Conservation (phyloP, 2,797 vertebrate species). For the Pseudocheirus occidentalis region DNA sequence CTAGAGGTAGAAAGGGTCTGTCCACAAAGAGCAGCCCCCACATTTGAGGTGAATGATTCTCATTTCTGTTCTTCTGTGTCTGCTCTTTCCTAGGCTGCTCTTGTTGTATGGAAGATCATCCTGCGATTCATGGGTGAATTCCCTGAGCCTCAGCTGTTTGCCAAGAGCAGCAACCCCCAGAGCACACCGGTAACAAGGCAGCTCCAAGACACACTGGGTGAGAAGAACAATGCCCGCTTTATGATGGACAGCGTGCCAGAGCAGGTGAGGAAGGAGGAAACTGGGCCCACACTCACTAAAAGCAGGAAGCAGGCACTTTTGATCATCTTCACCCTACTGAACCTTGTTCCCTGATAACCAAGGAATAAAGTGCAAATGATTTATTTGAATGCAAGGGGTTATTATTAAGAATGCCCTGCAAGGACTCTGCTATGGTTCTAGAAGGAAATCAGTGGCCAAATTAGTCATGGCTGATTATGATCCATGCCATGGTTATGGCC, state of each 20-base stretch:
- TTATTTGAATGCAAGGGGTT: neutral
- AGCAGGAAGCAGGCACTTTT: neutral
- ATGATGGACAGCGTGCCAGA: neutral
- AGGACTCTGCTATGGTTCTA: neutral
- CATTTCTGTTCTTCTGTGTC: neutral
- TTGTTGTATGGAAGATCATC: slow-evolving; percentile 94
- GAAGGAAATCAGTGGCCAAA: neutral
- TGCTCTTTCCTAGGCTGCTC: slow-evolving; percentile 87
- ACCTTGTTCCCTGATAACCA: slow-evolving; percentile 73
- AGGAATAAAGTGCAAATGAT: neutral
- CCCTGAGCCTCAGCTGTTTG: slow-evolving; percentile 89
- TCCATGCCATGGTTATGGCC: too few relatives aligned
- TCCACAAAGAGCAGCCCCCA: neutral
- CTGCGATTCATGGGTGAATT: slow-evolving; percentile 98
- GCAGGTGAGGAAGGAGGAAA: slow-evolving; percentile 39
- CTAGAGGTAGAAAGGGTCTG: neutral
- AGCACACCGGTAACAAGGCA: slow-evolving; percentile 76
- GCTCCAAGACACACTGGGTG: slow-evolving; percentile 76
- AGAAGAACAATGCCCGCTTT: slow-evolving; percentile 54
- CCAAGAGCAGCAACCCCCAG: slow-evolving; percentile 69
- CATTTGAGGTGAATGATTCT: neutral
- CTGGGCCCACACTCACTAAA: neutral
- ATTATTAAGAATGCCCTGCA: neutral
- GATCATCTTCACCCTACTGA: slow-evolving; percentile 33
- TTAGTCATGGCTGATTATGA: neutral